Evolutionary conservation across 2,797 vertebrate species (phyloP).

Genomic region (Pangasius macronema): DNA sequence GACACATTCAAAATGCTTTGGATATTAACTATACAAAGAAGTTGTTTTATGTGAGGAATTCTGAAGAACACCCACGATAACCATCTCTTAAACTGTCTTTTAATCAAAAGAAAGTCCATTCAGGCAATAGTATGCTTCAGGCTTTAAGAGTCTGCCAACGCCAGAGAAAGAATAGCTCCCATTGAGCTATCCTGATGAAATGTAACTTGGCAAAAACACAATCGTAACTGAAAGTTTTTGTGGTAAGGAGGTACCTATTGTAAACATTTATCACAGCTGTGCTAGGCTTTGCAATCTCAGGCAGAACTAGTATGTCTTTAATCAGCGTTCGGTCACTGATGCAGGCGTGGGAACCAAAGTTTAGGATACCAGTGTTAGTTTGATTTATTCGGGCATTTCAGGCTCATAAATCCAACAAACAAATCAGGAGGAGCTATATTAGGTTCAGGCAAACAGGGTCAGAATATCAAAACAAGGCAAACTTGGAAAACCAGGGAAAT

Average conservation of each 20-base stretch:
- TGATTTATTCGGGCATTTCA: not conserved
- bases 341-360: not conserved
- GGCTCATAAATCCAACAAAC: slow-evolving; percentile 8
- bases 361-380: not conserved
- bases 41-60: not conserved
- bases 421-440: not conserved
- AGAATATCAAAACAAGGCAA: not conserved
- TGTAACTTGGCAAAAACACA: not conserved
- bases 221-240: not conserved
- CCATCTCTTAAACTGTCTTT: not conserved
- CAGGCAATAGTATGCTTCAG: not conserved
- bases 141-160: not conserved
- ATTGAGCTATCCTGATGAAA: not conserved
- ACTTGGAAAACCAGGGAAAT: not conserved
- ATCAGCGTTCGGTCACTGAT: not conserved
- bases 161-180: not conserved
- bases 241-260: not conserved
- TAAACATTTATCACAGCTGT: not conserved
- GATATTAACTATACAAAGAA: not conserved
- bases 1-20: not conserved
- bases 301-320: not conserved
- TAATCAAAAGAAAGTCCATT: not conserved
- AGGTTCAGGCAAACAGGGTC: not conserved
- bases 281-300: not conserved
- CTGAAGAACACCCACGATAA: not conserved